These are phyloP conservation scores for Spea bombifrons DNA, from an alignment of 2,113 vertebrate species.

Conservation along the genomic window DNA sequence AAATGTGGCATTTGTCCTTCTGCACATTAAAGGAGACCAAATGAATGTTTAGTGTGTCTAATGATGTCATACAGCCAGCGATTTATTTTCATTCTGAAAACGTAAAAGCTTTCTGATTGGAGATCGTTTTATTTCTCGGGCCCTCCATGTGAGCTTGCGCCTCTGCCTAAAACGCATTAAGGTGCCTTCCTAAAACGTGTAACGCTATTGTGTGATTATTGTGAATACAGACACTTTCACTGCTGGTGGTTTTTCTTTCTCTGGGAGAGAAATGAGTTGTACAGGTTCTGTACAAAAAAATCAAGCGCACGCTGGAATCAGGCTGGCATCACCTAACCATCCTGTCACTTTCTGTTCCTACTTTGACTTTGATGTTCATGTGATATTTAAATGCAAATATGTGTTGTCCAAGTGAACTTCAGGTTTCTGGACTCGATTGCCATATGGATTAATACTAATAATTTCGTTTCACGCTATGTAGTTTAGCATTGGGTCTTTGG, in stretches of 20 bases:
- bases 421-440: no score
- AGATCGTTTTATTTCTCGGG: not conserved
- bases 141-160: not conserved
- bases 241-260: not conserved
- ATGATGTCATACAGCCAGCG: conserved; percentile 22
- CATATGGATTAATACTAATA: no score
- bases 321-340: not conserved
- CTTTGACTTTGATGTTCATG: not conserved
- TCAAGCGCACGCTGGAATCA: not conserved
- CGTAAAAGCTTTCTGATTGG: conserved; percentile 14
- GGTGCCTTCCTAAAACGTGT: not conserved
- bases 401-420: no score
- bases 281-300: not conserved
- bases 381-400: no score
- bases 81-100: conserved; percentile 32
- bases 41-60: conserved; percentile 15
- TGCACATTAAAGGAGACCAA: conserved; percentile 18
- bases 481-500: no score
- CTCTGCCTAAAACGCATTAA: not conserved
- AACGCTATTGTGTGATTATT: conserved; percentile 6
- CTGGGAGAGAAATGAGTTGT: not conserved
- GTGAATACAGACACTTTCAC: conserved; percentile 5
- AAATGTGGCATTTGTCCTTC: conserved; percentile 19
- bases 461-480: no score
- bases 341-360: not conserved